A percentile compares a stretch with the other conserved stretches of the same genome.
These are phyloP conservation scores for Phortica okadai DNA, from an alignment of 2,888 invertebrate species.

Conservation along the genomic window DNA sequence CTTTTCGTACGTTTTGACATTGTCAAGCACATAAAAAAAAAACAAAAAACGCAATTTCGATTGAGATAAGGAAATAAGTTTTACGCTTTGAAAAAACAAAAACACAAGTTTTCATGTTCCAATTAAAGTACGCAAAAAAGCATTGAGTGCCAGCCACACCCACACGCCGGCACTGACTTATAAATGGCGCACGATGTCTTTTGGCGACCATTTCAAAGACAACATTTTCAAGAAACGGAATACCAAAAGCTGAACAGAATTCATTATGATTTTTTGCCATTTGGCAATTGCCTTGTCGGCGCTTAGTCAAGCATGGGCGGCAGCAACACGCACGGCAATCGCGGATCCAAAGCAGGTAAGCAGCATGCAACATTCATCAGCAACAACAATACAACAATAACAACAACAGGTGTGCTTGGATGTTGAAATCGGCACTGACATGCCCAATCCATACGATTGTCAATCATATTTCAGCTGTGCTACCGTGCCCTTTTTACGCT, in stretches of 20 bases:
- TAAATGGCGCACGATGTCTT: background rate
- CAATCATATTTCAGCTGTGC: conserved; percentile 65
- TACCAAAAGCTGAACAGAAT: conserved; percentile 29
- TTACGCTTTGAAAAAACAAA: conserved; percentile 7
- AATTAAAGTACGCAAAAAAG: conserved; percentile 45
- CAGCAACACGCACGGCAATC: conserved; percentile 22
- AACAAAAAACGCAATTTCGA: background rate
- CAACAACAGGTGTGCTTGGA: conserved; percentile 59
- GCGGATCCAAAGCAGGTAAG: conserved; percentile 58
- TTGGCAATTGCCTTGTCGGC: background rate
- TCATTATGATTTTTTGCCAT: conserved; percentile 23
- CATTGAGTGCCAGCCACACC: conserved; percentile 47
- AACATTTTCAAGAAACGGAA: background rate
- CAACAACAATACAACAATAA: background rate
- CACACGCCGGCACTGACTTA: conserved; percentile 23
- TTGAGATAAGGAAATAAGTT: background rate
- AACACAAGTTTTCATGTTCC: conserved; percentile 52
- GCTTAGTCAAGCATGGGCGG: background rate
- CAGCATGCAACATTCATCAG: background rate
- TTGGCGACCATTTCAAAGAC: background rate
- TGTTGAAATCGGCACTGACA: conserved; percentile 49
- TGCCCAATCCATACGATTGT: conserved; percentile 69
- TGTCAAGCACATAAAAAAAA: no score
- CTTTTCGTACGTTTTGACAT: background rate
- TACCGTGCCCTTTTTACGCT: conserved; percentile 51